These are phyloP conservation scores for Drosophila siamana DNA, from an alignment of 2,888 invertebrate species.

Conservation along the genomic window DNA sequence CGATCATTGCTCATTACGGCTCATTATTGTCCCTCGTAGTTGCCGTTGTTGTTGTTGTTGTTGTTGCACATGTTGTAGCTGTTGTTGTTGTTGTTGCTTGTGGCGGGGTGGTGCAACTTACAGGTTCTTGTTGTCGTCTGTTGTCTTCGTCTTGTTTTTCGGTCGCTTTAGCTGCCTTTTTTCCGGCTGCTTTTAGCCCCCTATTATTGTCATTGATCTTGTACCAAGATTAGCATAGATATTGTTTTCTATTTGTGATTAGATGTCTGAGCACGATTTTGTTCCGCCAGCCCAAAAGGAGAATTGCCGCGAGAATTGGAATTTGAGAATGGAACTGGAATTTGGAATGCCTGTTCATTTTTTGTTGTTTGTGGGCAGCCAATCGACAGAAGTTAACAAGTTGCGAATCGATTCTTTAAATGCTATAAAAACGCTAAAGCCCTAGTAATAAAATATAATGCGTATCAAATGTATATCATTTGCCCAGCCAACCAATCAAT, in stretches of 20 bases:
- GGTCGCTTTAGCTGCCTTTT: conserved; percentile 6
- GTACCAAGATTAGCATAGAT: conserved; percentile 80
- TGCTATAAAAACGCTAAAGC: conserved; percentile 30
- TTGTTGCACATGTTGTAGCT: conserved; percentile 4
- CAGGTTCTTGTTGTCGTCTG: conserved; percentile 67
- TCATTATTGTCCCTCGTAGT: conserved; percentile 61
- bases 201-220: conserved; percentile 82
- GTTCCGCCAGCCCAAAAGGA: conserved; percentile 31
- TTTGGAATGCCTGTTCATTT: conserved; percentile 28
- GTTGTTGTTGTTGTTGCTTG: conserved; percentile 38
- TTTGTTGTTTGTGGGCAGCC: background rate
- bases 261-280: conserved; percentile 78
- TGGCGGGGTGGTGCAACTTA: conserved; percentile 67
- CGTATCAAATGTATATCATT: conserved; percentile 55
- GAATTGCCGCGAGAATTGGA: conserved; percentile 35
- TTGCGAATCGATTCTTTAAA: conserved; percentile 26
- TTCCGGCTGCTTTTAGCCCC: conserved; percentile 39
- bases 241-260: conserved; percentile 79
- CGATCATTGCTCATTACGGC: conserved; percentile 78
- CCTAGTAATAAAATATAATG: conserved; percentile 40
- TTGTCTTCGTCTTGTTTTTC: conserved; percentile 36
- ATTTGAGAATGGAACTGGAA: conserved; percentile 45
- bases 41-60: conserved; percentile 65
- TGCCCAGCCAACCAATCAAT: conserved; percentile 45
- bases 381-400: conserved; percentile 32